phyloP scores from a whole-genome alignment of 2,888 invertebrate genomes.

The Helobdella robusta region DNA sequence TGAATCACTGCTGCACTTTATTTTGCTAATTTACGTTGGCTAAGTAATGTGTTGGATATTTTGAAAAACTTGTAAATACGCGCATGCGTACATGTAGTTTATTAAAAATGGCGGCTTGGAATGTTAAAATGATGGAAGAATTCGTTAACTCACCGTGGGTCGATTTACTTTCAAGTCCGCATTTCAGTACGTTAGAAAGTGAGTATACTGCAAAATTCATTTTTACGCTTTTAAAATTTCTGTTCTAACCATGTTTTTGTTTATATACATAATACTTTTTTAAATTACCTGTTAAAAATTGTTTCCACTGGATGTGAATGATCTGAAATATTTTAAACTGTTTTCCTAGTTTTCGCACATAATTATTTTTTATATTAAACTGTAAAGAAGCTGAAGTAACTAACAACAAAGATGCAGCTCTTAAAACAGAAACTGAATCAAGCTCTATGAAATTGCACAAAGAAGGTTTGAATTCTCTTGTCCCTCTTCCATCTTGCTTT shows the following conservation, averaged over 20 bases:
- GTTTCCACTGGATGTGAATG: too few relatives aligned
- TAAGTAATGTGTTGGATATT: too few relatives aligned
- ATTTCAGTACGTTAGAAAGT: slow-evolving; percentile 12
- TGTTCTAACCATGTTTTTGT: too few relatives aligned
- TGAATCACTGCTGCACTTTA: too few relatives aligned
- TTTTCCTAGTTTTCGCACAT: background rate
- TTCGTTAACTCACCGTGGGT: slow-evolving; percentile 15
- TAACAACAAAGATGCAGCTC: background rate
- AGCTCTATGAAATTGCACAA: slow-evolving; percentile 27
- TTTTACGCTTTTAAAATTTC: background rate
- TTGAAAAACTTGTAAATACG: too few relatives aligned
- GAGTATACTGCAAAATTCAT: slow-evolving; percentile 11
- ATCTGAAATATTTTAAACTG: too few relatives aligned
- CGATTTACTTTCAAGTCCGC: background rate
- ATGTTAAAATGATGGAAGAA: slow-evolving; percentile 19
- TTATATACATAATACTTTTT: background rate
- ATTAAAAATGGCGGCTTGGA: slow-evolving; percentile 24
- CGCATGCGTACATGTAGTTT: slow-evolving; percentile 22
- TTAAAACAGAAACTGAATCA: slow-evolving; percentile 12
- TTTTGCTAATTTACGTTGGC: too few relatives aligned
- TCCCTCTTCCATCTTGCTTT: background rate
- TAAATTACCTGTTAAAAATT: too few relatives aligned
- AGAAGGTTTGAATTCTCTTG: slow-evolving; percentile 24
- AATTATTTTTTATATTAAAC: background rate
- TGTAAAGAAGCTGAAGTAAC: slow-evolving; percentile 16